Evolutionary conservation across 2,797 vertebrate species (phyloP), one percentile per base, ranked within the genome.

Genomic region (Naso thynnoides): DNA sequence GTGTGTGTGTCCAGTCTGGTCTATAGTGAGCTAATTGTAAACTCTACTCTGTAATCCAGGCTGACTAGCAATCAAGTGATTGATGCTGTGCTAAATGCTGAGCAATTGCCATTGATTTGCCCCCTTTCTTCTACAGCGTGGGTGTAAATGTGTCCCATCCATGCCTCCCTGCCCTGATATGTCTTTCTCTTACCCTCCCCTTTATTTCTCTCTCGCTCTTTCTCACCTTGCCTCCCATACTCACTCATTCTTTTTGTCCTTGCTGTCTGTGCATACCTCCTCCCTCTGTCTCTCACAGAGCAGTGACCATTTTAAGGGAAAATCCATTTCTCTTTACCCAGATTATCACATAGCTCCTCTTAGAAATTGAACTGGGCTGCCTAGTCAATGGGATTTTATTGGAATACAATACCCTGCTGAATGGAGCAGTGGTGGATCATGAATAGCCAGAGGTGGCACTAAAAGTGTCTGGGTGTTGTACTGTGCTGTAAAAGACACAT

Each of bases 321-420:
- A 87, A 91, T 89, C 89, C 36, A 90, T 89, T 84, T 82, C 74
- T 88, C 80, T 85, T 86, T 77, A 71, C 69, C 50, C 77, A 82
- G 85, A 87, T 92, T 84, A 92, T 84, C 83, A 83, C 81, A 69
- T 75, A 3, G 70, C 76, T 58, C 84, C 70, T 81, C 70, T 89
- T 73, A 45, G 86, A 85, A 90, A 91, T 85, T 77, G 86, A 84
- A 73, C 52, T 24, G 2, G 42, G 67, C 70, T 73, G 63, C 59
- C 77, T 57, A 33, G 73, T 88, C 82, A 78, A 84, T 86, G 67
- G 76, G 69, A 86, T 82, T 64, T 78, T 73, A 91, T 84, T 71
- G 88, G 84, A 87, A 89, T 91, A 80, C 82, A 82, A 87, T 88
- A 63, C 58, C 29, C 38, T 0, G 23, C 73, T 84, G 79, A 87